Percentiles rank a stretch among this genome's conserved stretches.
Evolutionary conservation across 2,888 invertebrate species (phyloP).

Genomic region (Exephanes ischioxanthus): DNA sequence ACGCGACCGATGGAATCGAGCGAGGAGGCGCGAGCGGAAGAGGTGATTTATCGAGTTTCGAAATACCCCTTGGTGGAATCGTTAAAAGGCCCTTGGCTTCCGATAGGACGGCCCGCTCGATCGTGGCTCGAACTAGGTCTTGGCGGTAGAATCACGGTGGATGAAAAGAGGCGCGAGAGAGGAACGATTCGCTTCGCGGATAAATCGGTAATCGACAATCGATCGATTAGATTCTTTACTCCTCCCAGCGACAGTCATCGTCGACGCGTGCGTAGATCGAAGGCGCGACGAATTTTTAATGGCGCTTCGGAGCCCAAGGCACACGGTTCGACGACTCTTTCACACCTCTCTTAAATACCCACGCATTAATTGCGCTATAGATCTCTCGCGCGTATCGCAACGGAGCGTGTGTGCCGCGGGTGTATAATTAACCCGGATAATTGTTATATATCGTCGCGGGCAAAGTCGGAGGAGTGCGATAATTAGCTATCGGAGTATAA

Average conservation of each 20-base stretch:
- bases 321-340: constrained; percentile 11
- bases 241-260: constrained; percentile 12
- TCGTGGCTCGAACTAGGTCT: constrained; percentile 44
- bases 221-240: not conserved
- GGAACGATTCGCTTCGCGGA: constrained; percentile 32
- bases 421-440: constrained; percentile 43
- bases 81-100: constrained; percentile 62
- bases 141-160: not conserved
- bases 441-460: constrained; percentile 34
- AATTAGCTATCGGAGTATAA: constrained; percentile 57
- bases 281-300: not conserved
- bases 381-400: not conserved
- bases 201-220: not conserved
- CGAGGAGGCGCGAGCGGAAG: constrained; percentile 69
- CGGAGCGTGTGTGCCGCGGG: not conserved
- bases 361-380: constrained; percentile 14
- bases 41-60: constrained; percentile 82
- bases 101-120: constrained; percentile 64
- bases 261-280: not conserved
- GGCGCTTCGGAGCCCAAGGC: not conserved
- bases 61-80: constrained; percentile 72
- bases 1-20: constrained; percentile 72
- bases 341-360: constrained; percentile 25
- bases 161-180: constrained; percentile 17
- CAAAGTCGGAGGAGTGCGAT: constrained; percentile 42